Evolutionary conservation across 2,888 invertebrate genomes (phyloP).

Genomic region (Tupiocoris notatus): DNA sequence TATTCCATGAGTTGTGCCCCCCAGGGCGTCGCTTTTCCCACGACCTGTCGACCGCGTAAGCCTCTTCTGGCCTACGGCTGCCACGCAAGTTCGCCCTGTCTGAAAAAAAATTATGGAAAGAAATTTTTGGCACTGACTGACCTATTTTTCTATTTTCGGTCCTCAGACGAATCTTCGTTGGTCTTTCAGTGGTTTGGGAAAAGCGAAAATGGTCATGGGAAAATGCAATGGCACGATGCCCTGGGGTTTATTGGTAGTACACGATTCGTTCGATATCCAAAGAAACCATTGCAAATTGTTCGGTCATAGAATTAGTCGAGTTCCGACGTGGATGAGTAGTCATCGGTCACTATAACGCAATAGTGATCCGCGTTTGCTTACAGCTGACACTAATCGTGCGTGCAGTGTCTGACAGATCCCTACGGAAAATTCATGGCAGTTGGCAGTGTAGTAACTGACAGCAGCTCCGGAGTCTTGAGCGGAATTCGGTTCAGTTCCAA

Average conservation of each 20-base stretch:
- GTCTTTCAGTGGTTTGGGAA: neutral
- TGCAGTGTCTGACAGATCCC: too few relatives aligned
- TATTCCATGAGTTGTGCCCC: neutral
- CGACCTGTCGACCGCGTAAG: neutral
- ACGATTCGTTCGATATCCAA: neutral
- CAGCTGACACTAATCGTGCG: too few relatives aligned
- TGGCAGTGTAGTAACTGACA: too few relatives aligned
- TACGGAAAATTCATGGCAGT: too few relatives aligned
- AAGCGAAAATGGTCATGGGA: neutral
- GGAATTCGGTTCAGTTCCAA: too few relatives aligned
- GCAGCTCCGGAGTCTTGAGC: too few relatives aligned
- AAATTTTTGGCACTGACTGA: neutral
- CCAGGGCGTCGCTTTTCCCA: neutral
- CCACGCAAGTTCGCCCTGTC: neutral
- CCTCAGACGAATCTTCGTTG: neutral
- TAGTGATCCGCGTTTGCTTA: too few relatives aligned
- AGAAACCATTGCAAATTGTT: neutral
- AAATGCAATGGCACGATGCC: neutral
- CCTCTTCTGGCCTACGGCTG: neutral
- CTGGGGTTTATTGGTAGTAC: neutral
- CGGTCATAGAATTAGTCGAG: neutral
- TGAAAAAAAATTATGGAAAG: neutral
- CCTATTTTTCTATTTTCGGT: neutral
- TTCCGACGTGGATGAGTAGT: too few relatives aligned
- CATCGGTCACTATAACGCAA: too few relatives aligned